These are phyloP conservation scores for Orestias chungarensis DNA, from an alignment of 2,797 vertebrate species.

Conservation along the genomic window DNA sequence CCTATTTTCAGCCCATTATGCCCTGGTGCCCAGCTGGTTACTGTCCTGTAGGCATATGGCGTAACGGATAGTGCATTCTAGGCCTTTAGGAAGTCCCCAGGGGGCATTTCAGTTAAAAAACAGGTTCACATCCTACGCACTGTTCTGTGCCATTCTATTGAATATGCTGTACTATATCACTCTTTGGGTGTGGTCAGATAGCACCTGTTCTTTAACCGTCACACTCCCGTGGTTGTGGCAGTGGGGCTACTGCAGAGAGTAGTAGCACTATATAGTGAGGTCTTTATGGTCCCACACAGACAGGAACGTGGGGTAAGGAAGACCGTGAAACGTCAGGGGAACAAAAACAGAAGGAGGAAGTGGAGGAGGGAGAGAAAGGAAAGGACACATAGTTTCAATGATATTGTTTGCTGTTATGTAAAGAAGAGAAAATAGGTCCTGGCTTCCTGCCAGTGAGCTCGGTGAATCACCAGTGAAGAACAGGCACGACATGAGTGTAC, in stretches of 20 bases:
- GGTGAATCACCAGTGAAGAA: constrained; percentile 76
- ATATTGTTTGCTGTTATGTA: constrained; percentile 78
- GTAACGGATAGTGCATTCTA: constrained; percentile 63
- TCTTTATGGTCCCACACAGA: constrained; percentile 45
- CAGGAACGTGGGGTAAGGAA: constrained; percentile 42
- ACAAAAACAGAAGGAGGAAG: constrained; percentile 42
- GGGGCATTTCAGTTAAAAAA: constrained; percentile 54
- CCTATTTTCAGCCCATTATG: constrained; percentile 73
- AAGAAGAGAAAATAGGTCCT: constrained; percentile 83
- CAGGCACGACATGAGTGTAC: constrained; percentile 63
- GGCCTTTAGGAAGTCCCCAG: constrained; percentile 51
- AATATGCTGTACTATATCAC: constrained; percentile 32
- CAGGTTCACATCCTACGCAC: constrained; percentile 49
- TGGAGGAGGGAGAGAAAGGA: constrained; percentile 55
- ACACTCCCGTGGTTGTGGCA: constrained; percentile 37
- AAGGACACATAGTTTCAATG: constrained; percentile 65
- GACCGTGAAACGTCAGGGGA: constrained; percentile 56
- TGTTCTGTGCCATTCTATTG: constrained; percentile 21
- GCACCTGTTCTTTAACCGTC: constrained; percentile 46
- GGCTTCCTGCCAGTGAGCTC: constrained; percentile 76
- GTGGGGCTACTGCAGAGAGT: constrained; percentile 34
- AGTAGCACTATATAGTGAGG: constrained; percentile 33
- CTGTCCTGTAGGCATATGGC: constrained; percentile 79
- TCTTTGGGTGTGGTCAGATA: constrained; percentile 56
- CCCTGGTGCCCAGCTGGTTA: constrained; percentile 70